phyloP scores from a whole-genome alignment of 92 coral and sea anemone species.

The Porites lobata region DNA sequence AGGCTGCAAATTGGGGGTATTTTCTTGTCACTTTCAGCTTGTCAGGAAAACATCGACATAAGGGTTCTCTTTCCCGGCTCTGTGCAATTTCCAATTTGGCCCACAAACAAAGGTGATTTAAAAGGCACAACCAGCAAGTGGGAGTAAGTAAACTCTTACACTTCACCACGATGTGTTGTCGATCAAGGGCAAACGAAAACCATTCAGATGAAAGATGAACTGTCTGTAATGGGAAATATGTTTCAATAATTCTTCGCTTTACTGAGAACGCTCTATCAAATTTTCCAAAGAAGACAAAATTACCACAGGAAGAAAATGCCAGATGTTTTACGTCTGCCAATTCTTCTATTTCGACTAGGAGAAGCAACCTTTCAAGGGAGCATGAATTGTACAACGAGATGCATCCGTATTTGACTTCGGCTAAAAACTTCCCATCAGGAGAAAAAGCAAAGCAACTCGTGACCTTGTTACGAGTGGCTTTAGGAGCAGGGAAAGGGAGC shows the following conservation, averaged over 20 bases:
- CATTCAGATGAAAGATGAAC: not conserved
- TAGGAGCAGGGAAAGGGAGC: not conserved
- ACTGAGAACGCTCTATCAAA: constrained; percentile 34
- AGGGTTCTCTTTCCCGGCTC: not conserved
- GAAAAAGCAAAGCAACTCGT: not conserved
- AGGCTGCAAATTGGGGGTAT: too few species aligned
- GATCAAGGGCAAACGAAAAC: not conserved
- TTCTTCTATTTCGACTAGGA: not conserved
- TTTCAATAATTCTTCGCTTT: constrained; percentile 3
- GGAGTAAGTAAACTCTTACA: too few species aligned
- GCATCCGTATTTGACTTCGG: not conserved
- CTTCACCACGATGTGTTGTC: not conserved
- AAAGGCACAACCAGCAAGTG: not conserved
- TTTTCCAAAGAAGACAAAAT: constrained; percentile 50
- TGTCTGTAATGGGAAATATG: constrained; percentile 9
- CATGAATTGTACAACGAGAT: not conserved
- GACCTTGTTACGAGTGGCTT: not conserved
- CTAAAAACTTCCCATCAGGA: constrained; percentile 15
- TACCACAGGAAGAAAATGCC: constrained; percentile 36
- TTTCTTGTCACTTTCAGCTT: not conserved
- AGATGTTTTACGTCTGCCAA: too few species aligned
- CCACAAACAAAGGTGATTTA: not conserved
- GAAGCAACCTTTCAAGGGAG: not conserved
- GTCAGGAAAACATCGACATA: not conserved
- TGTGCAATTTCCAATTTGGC: not conserved